These are phyloP conservation scores for Galeopsomyia nigrocyanea DNA, from an alignment of 2,888 invertebrate species.

Conservation along the genomic window DNA sequence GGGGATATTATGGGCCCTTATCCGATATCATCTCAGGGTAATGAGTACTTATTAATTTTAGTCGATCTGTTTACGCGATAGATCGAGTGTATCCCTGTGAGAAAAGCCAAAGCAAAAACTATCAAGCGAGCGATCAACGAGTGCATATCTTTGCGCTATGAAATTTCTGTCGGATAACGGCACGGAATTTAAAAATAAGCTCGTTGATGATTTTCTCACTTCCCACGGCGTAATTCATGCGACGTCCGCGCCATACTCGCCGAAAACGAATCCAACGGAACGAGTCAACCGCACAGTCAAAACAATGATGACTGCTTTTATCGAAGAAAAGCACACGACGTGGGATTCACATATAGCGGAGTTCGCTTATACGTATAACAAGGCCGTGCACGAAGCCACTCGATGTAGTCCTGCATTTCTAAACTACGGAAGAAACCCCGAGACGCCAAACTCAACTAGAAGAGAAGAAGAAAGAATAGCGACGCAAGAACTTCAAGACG, in stretches of 20 bases:
- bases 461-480: too few relatives aligned
- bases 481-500: too few relatives aligned
- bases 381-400: not conserved
- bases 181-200: conserved; percentile 7
- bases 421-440: not conserved
- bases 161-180: too few relatives aligned
- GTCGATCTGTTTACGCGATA: too few relatives aligned
- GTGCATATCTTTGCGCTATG: too few relatives aligned
- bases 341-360: not conserved
- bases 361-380: not conserved
- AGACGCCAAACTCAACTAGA: too few relatives aligned
- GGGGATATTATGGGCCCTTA: too few relatives aligned
- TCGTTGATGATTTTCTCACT: not conserved
- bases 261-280: not conserved
- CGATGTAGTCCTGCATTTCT: not conserved
- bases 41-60: too few relatives aligned
- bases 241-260: not conserved
- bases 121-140: too few relatives aligned
- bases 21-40: too few relatives aligned
- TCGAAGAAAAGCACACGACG: not conserved
- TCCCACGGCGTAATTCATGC: not conserved
- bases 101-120: too few relatives aligned
- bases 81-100: too few relatives aligned
- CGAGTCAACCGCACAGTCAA: not conserved
- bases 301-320: not conserved